These are phyloP conservation scores for Latrodectus geometricus DNA, from an alignment of 1,140 invertebrate genomes.

Conservation along the genomic window DNA sequence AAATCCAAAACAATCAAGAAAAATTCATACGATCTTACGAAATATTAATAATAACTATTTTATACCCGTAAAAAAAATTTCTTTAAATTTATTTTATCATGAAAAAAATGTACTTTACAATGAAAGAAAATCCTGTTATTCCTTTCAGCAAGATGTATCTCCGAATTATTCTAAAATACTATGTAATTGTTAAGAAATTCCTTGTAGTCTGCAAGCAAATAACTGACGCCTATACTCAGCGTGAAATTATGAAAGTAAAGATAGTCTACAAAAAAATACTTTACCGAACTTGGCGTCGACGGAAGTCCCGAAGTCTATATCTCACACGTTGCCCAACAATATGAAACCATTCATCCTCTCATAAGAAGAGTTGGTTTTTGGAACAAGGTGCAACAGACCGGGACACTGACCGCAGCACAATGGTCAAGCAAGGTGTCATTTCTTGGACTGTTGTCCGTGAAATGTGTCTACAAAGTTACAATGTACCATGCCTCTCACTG, in stretches of 20 bases:
- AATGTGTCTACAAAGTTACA: conserved; percentile 11
- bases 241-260: conserved; percentile 15
- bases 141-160: too few species aligned
- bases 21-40: too few species aligned
- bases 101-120: too few species aligned
- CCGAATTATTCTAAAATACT: too few species aligned
- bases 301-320: neutral
- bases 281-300: conserved; percentile 22
- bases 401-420: conserved; percentile 28
- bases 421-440: conserved; percentile 55
- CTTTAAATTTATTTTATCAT: too few species aligned
- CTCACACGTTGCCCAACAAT: conserved; percentile 1
- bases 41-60: too few species aligned
- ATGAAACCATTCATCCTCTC: neutral
- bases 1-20: too few species aligned
- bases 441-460: conserved; percentile 28
- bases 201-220: too few species aligned
- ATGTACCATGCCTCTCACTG: neutral
- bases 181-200: too few species aligned
- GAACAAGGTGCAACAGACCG: conserved; percentile 47
- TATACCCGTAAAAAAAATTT: too few species aligned
- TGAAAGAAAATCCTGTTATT: too few species aligned
- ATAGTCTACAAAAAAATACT: conserved; percentile 4
- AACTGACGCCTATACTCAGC: neutral
- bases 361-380: conserved; percentile 57